Base-by-base conservation (phyloP, 30 jellyfish, hydroid and myxozoan genomes). In the Cassiopea xamachana region DNA sequence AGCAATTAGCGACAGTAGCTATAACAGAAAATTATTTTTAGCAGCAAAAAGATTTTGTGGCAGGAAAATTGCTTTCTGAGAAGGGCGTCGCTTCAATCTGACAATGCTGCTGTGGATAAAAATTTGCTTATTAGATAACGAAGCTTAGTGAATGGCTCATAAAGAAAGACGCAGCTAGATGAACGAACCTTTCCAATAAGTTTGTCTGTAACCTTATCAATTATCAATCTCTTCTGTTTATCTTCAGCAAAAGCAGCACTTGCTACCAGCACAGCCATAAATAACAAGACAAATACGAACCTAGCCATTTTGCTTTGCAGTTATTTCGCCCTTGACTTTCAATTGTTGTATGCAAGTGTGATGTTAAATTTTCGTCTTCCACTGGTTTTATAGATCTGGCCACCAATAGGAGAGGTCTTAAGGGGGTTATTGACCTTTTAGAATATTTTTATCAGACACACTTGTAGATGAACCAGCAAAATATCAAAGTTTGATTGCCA, bases 181-280 rank as follows among this genome's bases (percentile, higher is more conserved):
- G 6, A 39, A 27, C 84, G 2, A 13, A 87, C 94, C 94, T 87
- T 87, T 76, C 94, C 94, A 77, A 77, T 50, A 13, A 87, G 64
- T 39, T 47, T 61, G 50, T 87, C 94, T 9, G 83, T 61, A 46
- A 87, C 46, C 48, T 62, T 82, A 47, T 71, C 82, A 46, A 82
- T 46, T 61, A 87, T 87, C 79, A 87, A 48, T 19, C 94, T 87
- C 50, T 87, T 87, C 49, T 77, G 68, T 50, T 85, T 60, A 46
- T 77, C 86, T 46, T 87, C 89, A 27, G 55, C 83, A 1, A 47
- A 60, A 27, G 59, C 88, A 16, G 81, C 69, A 12, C 69, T 18
- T 78, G 83, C 80, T 45, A 67, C 84, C 64, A 87, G 45, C 15
- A 87, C 78, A 10, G 46, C 67, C 75, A 51, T 55, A 15, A 49